phyloP scores from a whole-genome alignment of 1,140 invertebrate species.

The Euwallacea similis region DNA sequence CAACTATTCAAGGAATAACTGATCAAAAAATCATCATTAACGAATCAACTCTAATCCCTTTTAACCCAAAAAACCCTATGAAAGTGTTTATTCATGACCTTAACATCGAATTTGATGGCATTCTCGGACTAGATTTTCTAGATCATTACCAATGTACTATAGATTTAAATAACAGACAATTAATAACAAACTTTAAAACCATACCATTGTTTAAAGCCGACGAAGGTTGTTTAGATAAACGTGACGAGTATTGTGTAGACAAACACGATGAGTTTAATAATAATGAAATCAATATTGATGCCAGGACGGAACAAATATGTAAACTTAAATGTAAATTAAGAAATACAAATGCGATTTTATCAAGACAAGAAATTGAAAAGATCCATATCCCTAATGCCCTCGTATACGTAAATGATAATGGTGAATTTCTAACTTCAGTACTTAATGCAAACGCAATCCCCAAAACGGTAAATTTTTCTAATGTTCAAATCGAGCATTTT shows the following conservation, averaged over 20 bases:
- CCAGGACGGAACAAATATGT: conserved; percentile 21
- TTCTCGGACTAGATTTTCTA: conserved; percentile 23
- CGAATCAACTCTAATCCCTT: conserved; percentile 23
- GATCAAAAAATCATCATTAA: conserved; percentile 16
- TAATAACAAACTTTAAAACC: conserved; percentile 21
- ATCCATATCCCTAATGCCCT: no score
- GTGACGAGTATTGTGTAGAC: not conserved
- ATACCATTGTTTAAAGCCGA: conserved; percentile 6
- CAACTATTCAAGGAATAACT: conserved; percentile 18
- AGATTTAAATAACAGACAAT: conserved; percentile 17
- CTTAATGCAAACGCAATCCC: no score
- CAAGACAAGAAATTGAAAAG: no score
- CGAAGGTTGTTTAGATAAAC: not conserved
- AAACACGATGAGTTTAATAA: not conserved
- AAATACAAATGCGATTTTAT: no score
- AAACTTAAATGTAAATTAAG: conserved; percentile 15
- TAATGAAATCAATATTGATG: conserved; percentile 23
- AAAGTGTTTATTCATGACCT: conserved; percentile 28
- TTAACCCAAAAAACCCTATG: conserved; percentile 12
- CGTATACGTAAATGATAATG: no score
- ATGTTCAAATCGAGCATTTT: conserved; percentile 8
- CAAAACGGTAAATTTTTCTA: no score
- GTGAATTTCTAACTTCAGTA: no score
- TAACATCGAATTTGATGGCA: conserved; percentile 30
- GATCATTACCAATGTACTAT: conserved; percentile 22